Base-by-base conservation (phyloP, 2,888 invertebrate genomes). In the Drosophila nr. medialis region DNA sequence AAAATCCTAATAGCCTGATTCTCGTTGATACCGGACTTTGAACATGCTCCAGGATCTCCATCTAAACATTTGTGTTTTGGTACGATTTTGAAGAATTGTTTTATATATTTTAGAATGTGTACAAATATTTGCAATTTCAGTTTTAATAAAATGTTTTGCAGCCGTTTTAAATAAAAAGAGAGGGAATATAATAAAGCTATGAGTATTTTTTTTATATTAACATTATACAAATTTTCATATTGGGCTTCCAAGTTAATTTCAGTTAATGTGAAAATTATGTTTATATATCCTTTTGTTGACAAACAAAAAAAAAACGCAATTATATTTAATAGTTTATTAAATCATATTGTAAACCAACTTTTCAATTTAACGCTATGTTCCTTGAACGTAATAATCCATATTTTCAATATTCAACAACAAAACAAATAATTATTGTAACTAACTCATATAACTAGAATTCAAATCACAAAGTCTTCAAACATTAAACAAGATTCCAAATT, bases 31-130 rank as follows among this genome's bases (percentile, higher is more conserved):
- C 93, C 72, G 93, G 93, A 89, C 92, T 93, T 90, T 93, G 93
- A 83, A 92, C 92, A 86, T 92, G 92, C 86, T 93, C 93, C 92
- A 93, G 87, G 83, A 93, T 93, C 91, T 93, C 93, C 93, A 93
- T 92, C 93, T 93, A 83, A 73, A 83, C 61, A 45, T 69, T 71
- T 58, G 38, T 50, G 66, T 67, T 63, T 74, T 68, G 42, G 68
- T 71, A 73, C 55, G 66, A 68, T 74, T 68, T 77, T 72, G 60
- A 67, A 75, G 64, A 72, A 71, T 65, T 51, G 36, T 64, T 60
- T 29, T 59, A 60, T 53, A 51, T 56, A 67, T 66, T 63, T 68
- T 30, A 32, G 64, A 53, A 69, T 70, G 65, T 64, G 59, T 64
- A 73, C 53, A 82, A 63, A 71, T 65, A 72, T 67, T 63, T 64